Base-by-base conservation (phyloP, 2,113 vertebrate genomes). In the Phyllostomus hastatus region DNA sequence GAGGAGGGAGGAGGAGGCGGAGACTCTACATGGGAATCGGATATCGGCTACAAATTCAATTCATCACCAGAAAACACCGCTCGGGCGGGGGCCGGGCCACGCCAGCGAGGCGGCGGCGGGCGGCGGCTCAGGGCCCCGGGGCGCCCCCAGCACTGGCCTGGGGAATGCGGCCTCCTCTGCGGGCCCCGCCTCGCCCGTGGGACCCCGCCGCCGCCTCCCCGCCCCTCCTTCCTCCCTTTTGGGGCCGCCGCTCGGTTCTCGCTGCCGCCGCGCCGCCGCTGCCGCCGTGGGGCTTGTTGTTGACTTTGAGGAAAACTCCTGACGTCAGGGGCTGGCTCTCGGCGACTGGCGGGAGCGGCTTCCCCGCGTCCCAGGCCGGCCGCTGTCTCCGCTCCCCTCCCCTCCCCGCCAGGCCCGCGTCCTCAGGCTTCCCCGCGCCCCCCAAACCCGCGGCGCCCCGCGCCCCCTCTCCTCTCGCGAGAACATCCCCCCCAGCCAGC, bases 291-390 rank as follows among this genome's bases (percentile, higher is more conserved):
- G 95, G 97, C 97, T 96, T 92, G 96, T 95, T 92, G 97, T 96
- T 95, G 97, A 97, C 97, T 97, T 97, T 88, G 96, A 97, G 97
- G 96, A 97, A 83, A 97, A 97, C 97, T 97, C 97, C 97, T 97
- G 97, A 98, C 97, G 97, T 98, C 97, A 98, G 95, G 97, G 89
- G 59, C 93, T 94, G 95, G 93, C 91, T 97, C 95, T 26, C 81
- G 52, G 66, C 93, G 88, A 72, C 95, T 8, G 92, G 97, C 95
- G 94, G 96, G 91, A 97, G 95, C 96, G 93, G 91, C 86, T 96
- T 94, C 96, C 97, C 97, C 93, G 94, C 81, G 93, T 88, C 93
- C 97, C 93, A 54, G 83, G 94, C 79, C 92, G 43, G 93, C 97
- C 73, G 93, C 88, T 38, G 92, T 94, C 73, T 48, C 91, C 2